phyloP scores from a whole-genome alignment of 2,797 vertebrate species.

The Neosalanx taihuensis region DNA sequence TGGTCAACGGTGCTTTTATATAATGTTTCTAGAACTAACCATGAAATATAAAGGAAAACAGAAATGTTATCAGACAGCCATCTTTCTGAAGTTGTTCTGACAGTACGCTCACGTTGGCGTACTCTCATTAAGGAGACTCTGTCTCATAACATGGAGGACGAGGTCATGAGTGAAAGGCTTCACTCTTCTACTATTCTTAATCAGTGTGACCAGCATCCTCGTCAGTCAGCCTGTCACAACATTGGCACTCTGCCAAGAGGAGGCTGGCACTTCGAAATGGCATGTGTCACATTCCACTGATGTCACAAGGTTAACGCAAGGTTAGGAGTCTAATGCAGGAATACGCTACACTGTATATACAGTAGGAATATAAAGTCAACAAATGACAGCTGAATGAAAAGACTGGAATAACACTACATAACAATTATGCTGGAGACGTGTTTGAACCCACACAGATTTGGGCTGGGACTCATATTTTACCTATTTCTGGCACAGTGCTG shows the following conservation, averaged over 20 bases:
- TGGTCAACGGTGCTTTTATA: background rate
- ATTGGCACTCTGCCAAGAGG: background rate
- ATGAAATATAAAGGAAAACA: too few relatives aligned
- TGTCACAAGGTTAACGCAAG: conserved; percentile 1
- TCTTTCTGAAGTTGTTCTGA: too few relatives aligned
- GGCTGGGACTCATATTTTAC: background rate
- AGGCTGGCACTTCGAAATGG: background rate
- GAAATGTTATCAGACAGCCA: too few relatives aligned
- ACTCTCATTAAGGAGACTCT: background rate
- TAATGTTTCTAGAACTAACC: too few relatives aligned
- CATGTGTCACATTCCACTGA: background rate
- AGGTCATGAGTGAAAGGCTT: background rate
- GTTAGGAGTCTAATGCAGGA: background rate
- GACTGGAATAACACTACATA: background rate
- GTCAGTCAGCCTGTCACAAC: conserved; percentile 20
- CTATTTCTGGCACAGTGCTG: background rate
- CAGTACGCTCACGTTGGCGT: background rate
- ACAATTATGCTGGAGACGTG: background rate
- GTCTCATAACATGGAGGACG: background rate
- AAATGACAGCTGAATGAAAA: background rate
- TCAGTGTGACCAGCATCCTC: conserved; percentile 9
- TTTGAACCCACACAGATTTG: background rate
- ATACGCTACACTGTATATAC: background rate
- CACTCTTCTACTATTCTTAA: conserved; percentile 3
- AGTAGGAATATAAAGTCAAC: background rate